Evolutionary conservation across 2,797 vertebrate genomes (phyloP).

Genomic region (Gymnoscopelus braueri): DNA sequence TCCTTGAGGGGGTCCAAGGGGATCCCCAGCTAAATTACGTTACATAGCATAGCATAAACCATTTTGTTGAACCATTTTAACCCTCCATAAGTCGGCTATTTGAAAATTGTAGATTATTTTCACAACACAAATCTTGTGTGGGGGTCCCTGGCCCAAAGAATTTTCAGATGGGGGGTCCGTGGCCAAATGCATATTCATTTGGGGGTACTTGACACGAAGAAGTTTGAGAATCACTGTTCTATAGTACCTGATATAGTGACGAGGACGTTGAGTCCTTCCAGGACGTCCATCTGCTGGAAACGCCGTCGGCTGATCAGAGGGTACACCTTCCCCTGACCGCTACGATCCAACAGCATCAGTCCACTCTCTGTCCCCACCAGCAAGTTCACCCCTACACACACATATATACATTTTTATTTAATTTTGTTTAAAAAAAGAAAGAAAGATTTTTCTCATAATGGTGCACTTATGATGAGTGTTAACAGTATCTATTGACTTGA

Average conservation of each 20-base stretch:
- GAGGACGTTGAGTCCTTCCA: conserved; percentile 96
- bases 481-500: not conserved
- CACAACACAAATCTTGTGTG: too few relatives aligned
- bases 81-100: too few relatives aligned
- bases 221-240: too few relatives aligned
- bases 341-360: conserved; percentile 97
- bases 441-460: not conserved
- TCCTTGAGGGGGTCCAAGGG: conserved; percentile 45
- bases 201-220: too few relatives aligned
- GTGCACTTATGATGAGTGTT: too few relatives aligned
- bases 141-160: too few relatives aligned
- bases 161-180: too few relatives aligned
- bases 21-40: too few relatives aligned
- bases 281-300: conserved; percentile 98
- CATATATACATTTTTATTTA: not conserved
- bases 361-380: conserved; percentile 97
- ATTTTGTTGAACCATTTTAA: too few relatives aligned
- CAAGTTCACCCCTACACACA: conserved; percentile 90
- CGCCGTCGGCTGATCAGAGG: conserved; percentile 94
- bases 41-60: too few relatives aligned
- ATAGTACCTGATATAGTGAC: conserved; percentile 92
- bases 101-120: too few relatives aligned
- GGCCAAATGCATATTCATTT: too few relatives aligned
- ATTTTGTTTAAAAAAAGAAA: not conserved
- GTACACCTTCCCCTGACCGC: conserved; percentile 98